phyloP scores from a whole-genome alignment of 2,113 vertebrate genomes.

The Scytalopus superciliaris region DNA sequence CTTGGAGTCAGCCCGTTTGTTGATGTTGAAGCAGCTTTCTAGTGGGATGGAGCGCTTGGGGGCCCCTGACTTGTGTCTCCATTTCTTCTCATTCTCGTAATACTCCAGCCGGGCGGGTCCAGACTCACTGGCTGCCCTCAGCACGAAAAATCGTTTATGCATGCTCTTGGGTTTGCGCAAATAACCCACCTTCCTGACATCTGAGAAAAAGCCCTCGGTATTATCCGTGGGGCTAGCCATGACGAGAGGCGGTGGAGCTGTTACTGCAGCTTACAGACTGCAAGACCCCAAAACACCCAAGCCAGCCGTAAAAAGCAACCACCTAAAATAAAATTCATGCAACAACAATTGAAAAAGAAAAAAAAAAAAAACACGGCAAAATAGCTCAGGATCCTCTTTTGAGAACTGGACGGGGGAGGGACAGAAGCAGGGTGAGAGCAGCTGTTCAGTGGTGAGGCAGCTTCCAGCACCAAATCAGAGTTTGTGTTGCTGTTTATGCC shows the following conservation, averaged over 20 bases:
- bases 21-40: constrained; percentile 91
- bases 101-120: constrained; percentile 89
- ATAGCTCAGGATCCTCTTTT: background rate
- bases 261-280: background rate
- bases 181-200: constrained; percentile 92
- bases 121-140: constrained; percentile 83
- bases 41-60: constrained; percentile 89
- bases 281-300: background rate
- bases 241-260: background rate
- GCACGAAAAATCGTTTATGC: constrained; percentile 92
- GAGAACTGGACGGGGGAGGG: constrained; percentile 13
- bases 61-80: constrained; percentile 88
- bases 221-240: constrained; percentile 83
- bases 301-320: background rate
- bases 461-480: constrained; percentile 66
- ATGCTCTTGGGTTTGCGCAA: constrained; percentile 93
- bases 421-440: constrained; percentile 36
- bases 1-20: constrained; percentile 91
- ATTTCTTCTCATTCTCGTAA: constrained; percentile 93
- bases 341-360: background rate
- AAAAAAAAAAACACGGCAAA: background rate
- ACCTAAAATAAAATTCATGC: constrained; percentile 47
- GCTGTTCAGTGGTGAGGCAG: constrained; percentile 66
- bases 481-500: constrained; percentile 68
- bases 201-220: constrained; percentile 84